phyloP scores from a whole-genome alignment of 1,140 invertebrate genomes.

The Wiebesia pumilae region DNA sequence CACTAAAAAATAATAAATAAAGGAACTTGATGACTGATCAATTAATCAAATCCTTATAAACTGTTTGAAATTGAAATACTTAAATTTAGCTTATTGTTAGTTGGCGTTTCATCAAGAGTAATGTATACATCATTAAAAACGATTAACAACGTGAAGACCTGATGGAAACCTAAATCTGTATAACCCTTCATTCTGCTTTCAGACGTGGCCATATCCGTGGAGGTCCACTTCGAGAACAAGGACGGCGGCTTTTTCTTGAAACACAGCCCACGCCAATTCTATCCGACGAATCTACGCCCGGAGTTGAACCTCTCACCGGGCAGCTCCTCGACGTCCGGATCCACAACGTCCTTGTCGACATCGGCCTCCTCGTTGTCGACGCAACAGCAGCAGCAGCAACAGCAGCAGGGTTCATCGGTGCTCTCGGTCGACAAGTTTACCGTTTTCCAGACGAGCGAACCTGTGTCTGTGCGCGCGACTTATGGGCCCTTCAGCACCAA shows the following conservation, averaged over 20 bases:
- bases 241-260: constrained; percentile 92
- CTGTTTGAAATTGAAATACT: no score
- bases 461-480: constrained; percentile 89
- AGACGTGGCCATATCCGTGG: constrained; percentile 77
- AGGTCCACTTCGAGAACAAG: constrained; percentile 92
- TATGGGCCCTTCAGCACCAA: constrained; percentile 95
- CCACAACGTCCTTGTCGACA: constrained; percentile 66
- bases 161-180: not conserved
- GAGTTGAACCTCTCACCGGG: constrained; percentile 52
- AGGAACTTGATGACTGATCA: no score
- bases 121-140: no score
- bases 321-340: no score
- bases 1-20: no score
- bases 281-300: constrained; percentile 66
- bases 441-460: constrained; percentile 89
- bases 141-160: no score
- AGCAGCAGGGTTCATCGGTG: constrained; percentile 74
- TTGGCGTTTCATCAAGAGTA: no score
- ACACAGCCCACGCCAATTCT: constrained; percentile 81
- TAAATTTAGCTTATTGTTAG: no score
- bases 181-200: not conserved
- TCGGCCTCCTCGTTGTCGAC: constrained; percentile 58
- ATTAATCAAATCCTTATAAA: no score
- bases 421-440: constrained; percentile 89
- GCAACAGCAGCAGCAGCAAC: constrained; percentile 36